Percentiles rank a stretch among this genome's conserved stretches.
phyloP scores from a whole-genome alignment of 2,797 vertebrate genomes.

The Enteromius afrohamiltoni region DNA sequence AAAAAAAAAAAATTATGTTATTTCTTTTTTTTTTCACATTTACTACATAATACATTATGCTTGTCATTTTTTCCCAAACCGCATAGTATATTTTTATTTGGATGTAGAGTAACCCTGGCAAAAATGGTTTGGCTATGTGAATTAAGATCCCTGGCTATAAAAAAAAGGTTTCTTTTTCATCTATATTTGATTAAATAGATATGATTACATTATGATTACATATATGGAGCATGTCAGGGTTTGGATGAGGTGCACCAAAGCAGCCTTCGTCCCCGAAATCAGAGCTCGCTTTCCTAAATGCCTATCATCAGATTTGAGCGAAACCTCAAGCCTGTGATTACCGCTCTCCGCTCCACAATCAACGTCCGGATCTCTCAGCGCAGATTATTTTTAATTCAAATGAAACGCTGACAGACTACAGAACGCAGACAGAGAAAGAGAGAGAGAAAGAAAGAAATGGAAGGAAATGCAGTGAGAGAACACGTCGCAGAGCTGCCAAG shows the following conservation, averaged over 20 bases:
- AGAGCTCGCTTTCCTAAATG: constrained; percentile 68
- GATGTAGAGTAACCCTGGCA: constrained; percentile 1
- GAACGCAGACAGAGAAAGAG: constrained; percentile 40
- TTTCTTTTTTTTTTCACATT: background rate
- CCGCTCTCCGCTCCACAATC: constrained; percentile 69
- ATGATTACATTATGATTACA: constrained; percentile 52
- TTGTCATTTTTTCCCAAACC: background rate
- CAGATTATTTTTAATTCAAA: constrained; percentile 73
- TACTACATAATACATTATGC: background rate
- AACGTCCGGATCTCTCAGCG: constrained; percentile 64
- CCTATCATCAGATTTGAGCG: constrained; percentile 75
- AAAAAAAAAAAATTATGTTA: background rate
- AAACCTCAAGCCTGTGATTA: constrained; percentile 75
- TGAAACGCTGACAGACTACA: constrained; percentile 65
- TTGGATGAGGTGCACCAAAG: constrained; percentile 49
- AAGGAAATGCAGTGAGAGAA: constrained; percentile 53
- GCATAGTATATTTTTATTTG: constrained; percentile 21
- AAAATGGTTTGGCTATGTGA: constrained; percentile 30
- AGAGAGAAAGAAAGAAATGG: constrained; percentile 34
- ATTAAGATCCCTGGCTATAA: constrained; percentile 10
- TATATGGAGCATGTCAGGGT: constrained; percentile 47
- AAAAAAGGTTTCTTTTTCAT: constrained; percentile 35
- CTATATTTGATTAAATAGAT: constrained; percentile 48
- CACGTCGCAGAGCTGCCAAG: constrained; percentile 40
- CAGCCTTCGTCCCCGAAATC: constrained; percentile 59